Conservation (phyloP, 2,797 vertebrate genomes). For the Gymnopithys bicolor region DNA sequence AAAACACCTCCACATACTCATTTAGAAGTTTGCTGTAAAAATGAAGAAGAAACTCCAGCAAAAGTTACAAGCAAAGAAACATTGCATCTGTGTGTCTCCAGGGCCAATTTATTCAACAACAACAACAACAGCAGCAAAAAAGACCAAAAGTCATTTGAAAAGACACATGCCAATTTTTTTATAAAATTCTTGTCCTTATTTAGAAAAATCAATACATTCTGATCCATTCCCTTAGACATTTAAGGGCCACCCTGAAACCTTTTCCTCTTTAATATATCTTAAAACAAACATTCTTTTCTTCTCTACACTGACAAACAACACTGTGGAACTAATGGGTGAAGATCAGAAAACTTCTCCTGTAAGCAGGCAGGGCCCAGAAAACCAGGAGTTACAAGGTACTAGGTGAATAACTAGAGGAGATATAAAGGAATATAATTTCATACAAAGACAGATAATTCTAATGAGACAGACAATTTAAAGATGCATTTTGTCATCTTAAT, state of each 20-base stretch:
- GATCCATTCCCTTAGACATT: background rate
- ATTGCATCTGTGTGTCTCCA: rapidly evolving
- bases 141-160: background rate
- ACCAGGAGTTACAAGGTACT: background rate
- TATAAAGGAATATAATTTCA: background rate
- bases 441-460: background rate
- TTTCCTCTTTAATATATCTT: background rate
- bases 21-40: background rate
- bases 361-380: background rate
- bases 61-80: background rate
- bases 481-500: background rate
- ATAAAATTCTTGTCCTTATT: background rate
- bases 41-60: background rate
- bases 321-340: background rate
- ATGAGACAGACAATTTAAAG: background rate
- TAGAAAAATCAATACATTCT: background rate
- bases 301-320: background rate
- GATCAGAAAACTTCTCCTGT: background rate
- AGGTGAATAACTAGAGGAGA: background rate
- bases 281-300: background rate
- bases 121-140: too few relatives aligned
- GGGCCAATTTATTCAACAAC: background rate
- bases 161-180: background rate
- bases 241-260: background rate
- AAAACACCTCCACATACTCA: background rate